phyloP scores from a whole-genome alignment of 64 coral and sea anemone genomes.

The Stichodactyla helianthus region DNA sequence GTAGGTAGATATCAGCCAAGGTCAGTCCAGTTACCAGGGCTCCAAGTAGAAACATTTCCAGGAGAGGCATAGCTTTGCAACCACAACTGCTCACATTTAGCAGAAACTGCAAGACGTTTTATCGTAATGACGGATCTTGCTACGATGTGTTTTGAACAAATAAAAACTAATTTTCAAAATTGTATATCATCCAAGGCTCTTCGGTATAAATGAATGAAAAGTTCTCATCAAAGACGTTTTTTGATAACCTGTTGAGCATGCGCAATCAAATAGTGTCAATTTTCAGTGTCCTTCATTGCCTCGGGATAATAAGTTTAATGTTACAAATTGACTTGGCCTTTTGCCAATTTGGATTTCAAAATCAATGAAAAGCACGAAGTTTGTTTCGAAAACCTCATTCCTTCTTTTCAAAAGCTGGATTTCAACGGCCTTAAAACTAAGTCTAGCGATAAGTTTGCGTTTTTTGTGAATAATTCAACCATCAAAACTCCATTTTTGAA shows the following conservation, averaged over 20 bases:
- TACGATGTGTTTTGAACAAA: background rate
- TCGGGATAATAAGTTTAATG: no score
- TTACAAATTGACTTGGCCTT: background rate
- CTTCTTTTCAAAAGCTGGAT: no score
- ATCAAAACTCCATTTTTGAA: no score
- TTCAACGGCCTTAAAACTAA: no score
- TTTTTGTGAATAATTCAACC: no score
- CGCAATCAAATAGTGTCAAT: background rate
- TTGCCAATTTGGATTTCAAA: background rate
- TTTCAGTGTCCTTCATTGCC: background rate
- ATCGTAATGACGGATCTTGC: background rate
- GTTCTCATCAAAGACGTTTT: no score
- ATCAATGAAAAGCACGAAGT: no score
- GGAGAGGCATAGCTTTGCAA: background rate
- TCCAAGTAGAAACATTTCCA: slow-evolving; percentile 50
- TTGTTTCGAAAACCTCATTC: no score
- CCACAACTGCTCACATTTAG: background rate
- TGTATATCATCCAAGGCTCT: no score
- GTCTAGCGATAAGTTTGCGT: no score
- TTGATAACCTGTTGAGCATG: background rate
- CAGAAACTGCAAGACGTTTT: background rate
- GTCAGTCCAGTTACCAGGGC: slow-evolving; percentile 46
- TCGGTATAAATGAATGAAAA: no score
- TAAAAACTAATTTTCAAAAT: no score
- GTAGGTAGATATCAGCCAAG: slow-evolving; percentile 40